Conservation (phyloP, 2,888 invertebrate species). For the Drosophila nr. fundita region DNA sequence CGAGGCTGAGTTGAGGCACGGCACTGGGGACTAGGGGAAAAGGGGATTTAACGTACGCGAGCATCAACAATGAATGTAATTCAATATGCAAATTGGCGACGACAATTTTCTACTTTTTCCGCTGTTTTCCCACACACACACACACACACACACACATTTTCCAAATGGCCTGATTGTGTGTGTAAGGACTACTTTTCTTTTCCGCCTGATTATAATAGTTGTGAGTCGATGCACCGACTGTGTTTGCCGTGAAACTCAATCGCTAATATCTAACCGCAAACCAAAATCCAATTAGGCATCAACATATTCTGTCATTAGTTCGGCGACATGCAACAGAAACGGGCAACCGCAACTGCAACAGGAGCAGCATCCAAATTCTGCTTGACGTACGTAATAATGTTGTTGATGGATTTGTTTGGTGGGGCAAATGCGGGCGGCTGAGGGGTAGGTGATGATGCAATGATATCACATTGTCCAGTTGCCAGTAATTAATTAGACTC, state of each 20-base stretch:
- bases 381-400: slow-evolving; percentile 54
- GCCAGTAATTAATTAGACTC: slow-evolving; percentile 78
- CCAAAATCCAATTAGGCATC: slow-evolving; percentile 56
- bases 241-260: slow-evolving; percentile 16
- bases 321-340: slow-evolving; percentile 11
- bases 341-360: slow-evolving; percentile 22
- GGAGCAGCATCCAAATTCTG: slow-evolving; percentile 21
- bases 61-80: slow-evolving; percentile 78
- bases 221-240: slow-evolving; percentile 8
- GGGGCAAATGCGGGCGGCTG: neutral
- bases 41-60: slow-evolving; percentile 53
- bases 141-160: slow-evolving; percentile 15
- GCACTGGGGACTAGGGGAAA: neutral
- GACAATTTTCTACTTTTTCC: slow-evolving; percentile 69
- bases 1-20: neutral
- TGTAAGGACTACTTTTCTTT: slow-evolving; percentile 7
- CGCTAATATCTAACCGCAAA: slow-evolving; percentile 55
- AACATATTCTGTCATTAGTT: slow-evolving; percentile 61
- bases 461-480: slow-evolving; percentile 13
- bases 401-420: slow-evolving; percentile 17
- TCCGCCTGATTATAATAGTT: slow-evolving; percentile 26
- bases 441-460: neutral
- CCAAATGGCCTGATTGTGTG: neutral
- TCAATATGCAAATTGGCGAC: slow-evolving; percentile 76
- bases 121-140: slow-evolving; percentile 42